These are phyloP conservation scores for Trachelus iudaicus DNA, from an alignment of 2,888 invertebrate species.

Conservation along the genomic window DNA sequence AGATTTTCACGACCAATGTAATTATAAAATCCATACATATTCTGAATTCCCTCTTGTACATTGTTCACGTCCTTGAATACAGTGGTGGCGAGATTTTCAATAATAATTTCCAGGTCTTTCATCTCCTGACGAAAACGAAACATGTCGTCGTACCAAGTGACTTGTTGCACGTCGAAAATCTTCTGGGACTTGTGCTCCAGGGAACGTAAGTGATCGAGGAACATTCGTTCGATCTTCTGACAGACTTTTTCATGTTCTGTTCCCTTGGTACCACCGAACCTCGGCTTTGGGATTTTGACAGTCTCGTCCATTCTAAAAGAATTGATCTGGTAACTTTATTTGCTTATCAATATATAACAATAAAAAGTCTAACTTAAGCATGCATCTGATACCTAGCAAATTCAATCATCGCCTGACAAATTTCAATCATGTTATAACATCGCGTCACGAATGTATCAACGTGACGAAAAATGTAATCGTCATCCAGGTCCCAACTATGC, in stretches of 20 bases:
- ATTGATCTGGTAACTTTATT: neutral
- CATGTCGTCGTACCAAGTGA: slow-evolving; percentile 86
- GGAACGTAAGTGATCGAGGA: slow-evolving; percentile 72
- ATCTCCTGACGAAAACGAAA: slow-evolving; percentile 71
- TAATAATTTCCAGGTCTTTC: slow-evolving; percentile 78
- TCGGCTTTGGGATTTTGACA: slow-evolving; percentile 75
- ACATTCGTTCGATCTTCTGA: slow-evolving; percentile 79
- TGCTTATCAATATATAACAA: neutral
- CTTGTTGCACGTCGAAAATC: slow-evolving; percentile 82
- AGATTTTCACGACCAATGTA: slow-evolving; percentile 81
- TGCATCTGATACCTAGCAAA: slow-evolving; percentile 74
- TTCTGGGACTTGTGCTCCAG: slow-evolving; percentile 72
- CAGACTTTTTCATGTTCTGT: slow-evolving; percentile 76
- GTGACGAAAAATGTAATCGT: slow-evolving; percentile 86
- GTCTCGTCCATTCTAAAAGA: slow-evolving; percentile 77
- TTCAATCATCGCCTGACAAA: slow-evolving; percentile 89
- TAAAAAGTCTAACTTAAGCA: neutral
- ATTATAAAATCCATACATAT: slow-evolving; percentile 81
- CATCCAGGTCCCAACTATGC: slow-evolving; percentile 79
- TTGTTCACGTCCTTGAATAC: slow-evolving; percentile 84
- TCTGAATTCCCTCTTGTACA: slow-evolving; percentile 83
- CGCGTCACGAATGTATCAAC: slow-evolving; percentile 87
- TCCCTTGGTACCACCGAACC: slow-evolving; percentile 81
- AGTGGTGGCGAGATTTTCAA: slow-evolving; percentile 83
- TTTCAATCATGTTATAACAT: slow-evolving; percentile 86